phyloP scores from a whole-genome alignment of 2,113 vertebrate genomes.

The Alexandromys fortis region DNA sequence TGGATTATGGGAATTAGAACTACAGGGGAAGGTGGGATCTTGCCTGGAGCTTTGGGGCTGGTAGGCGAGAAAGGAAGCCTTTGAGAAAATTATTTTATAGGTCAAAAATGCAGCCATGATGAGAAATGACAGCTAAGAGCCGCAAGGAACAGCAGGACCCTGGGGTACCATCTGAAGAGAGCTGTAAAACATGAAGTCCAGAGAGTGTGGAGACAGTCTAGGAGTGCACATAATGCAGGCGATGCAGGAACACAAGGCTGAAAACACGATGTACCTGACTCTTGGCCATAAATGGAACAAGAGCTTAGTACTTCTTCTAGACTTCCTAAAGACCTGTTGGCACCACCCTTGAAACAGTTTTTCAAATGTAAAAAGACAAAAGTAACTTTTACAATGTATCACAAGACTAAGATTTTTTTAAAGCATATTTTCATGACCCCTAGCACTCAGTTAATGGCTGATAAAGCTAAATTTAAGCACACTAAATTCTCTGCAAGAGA shows the following conservation, averaged over 20 bases:
- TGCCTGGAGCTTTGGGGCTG: background rate
- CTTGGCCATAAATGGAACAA: background rate
- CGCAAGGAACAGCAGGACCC: background rate
- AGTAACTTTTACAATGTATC: background rate
- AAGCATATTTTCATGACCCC: background rate
- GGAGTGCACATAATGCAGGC: fast-evolving
- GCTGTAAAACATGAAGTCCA: background rate
- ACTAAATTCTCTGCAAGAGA: background rate
- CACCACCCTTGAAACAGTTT: background rate
- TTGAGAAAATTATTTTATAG: background rate
- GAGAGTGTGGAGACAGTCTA: background rate
- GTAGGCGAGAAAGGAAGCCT: background rate
- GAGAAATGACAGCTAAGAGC: background rate
- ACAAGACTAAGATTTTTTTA: background rate
- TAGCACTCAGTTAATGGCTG: background rate
- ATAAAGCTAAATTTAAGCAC: slow-evolving; percentile 22
- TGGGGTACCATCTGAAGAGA: background rate
- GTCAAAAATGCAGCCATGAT: background rate
- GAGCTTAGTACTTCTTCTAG: background rate
- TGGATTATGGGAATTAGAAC: background rate
- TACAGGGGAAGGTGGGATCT: background rate
- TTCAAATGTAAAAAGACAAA: background rate
- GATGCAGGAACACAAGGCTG: background rate
- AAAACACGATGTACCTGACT: background rate
- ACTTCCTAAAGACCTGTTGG: background rate